Conservation (phyloP, 2,797 vertebrate genomes). For the Decapterus maruadsi region DNA sequence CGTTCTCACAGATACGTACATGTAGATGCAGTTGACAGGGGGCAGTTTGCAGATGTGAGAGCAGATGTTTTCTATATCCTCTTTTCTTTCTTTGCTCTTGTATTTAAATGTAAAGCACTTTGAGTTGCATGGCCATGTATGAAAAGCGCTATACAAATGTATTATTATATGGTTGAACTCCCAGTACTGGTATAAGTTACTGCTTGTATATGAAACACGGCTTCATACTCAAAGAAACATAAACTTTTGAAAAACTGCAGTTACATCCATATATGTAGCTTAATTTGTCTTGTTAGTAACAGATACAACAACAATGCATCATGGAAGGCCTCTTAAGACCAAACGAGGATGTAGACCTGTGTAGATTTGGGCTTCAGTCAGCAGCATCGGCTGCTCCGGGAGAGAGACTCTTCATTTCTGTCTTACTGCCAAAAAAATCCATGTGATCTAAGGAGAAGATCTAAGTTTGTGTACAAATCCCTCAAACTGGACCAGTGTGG, state of each 20-base stretch:
- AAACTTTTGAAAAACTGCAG: not conserved
- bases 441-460: no score
- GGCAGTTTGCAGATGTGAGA: constrained; percentile 15
- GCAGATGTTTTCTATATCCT: constrained; percentile 16
- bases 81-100: no score
- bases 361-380: not conserved
- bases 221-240: constrained; percentile 1
- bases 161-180: constrained; percentile 5
- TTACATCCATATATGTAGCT: not conserved
- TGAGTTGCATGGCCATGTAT: no score
- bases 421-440: not conserved
- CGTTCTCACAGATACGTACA: not conserved
- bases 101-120: no score
- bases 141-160: no score
- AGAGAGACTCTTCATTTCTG: not conserved
- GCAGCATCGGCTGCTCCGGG: not conserved
- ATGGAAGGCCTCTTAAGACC: not conserved
- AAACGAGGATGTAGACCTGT: not conserved
- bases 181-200: constrained; percentile 3
- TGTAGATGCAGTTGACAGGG: not conserved
- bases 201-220: constrained; percentile 12
- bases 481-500: not conserved
- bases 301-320: not conserved
- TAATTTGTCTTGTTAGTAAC: not conserved
- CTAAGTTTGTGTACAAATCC: not conserved